Base-by-base conservation (phyloP, 2,888 invertebrate species). In the Athrips mouffetella region DNA sequence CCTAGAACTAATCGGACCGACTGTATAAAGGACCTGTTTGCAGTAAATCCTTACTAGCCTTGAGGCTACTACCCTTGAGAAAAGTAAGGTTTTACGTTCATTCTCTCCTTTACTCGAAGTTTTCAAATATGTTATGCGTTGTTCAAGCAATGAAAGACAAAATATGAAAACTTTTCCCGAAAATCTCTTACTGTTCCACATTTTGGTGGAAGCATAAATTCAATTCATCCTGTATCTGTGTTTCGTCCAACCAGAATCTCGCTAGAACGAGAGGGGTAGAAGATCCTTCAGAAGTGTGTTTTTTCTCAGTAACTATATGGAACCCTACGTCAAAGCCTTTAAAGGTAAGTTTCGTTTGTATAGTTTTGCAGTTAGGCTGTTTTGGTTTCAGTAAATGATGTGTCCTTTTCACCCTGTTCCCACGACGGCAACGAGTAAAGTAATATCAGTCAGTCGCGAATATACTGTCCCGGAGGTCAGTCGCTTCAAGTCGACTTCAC, bases 401-500 rank as follows among this genome's bases (percentile, higher is more conserved):
- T 83, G 84, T 88, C 87, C 87, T 87, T 86, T 78, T 81, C 82
- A 73, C 84, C 82, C 82, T 79, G 74, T 75, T 76, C 70, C 76
- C 62, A 72, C 73, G 67, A 71, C 70, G 68, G 76, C n/a, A n/a
- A n/a, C n/a, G n/a, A n/a, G n/a, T n/a, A n/a, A n/a, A n/a, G 75
- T 60, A 39, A 49, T 69, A 71, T 76, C 72, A 79, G 80, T 81
- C 85, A 88, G 87, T 88, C 77, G 85, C 76, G 84, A 73, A 73
- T 67, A 76, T 66, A 77, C 87, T 86, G 87, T 86, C 86, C 85
- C 58, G 62, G 67, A 76, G 63, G 73, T 65, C 74, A 66, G 80
- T 69, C 85, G 84, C 71, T 69, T 60, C 62, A 53, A 50, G 56
- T 58, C 52, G 57, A 58, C 56, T 50, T 53, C 57, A 59, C 27